A percentile compares a stretch with the other conserved stretches of the same genome.
These are phyloP conservation scores for Zaprionus obscuricornis DNA, from an alignment of 2,888 invertebrate genomes.

Conservation along the genomic window DNA sequence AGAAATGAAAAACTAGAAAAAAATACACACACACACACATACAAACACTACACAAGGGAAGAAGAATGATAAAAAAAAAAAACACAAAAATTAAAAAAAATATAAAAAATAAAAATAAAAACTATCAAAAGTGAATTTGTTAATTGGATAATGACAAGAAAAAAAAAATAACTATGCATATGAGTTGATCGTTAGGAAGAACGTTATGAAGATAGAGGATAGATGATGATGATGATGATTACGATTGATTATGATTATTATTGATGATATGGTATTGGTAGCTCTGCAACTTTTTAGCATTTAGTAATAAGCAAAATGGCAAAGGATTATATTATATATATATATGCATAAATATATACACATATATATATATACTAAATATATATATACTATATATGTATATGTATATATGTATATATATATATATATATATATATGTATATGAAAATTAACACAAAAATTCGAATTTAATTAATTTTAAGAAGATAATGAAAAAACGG, in stretches of 20 bases:
- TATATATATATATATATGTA: conserved; percentile 49
- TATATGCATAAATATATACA: conserved; percentile 18
- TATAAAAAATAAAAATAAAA: conserved; percentile 29
- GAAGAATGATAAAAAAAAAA: too few species aligned
- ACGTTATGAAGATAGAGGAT: conserved; percentile 34
- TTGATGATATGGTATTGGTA: conserved; percentile 33
- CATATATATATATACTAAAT: conserved; percentile 29
- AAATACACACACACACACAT: too few species aligned
- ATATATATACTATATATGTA: conserved; percentile 5
- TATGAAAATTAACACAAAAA: conserved; percentile 81
- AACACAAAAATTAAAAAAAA: conserved; percentile 43
- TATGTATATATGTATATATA: conserved; percentile 13
- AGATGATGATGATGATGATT: conserved; percentile 22
- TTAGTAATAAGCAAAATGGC: conserved; percentile 64
- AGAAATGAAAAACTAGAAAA: conserved; percentile 51
- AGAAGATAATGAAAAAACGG: conserved; percentile 60
- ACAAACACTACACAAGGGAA: too few species aligned
- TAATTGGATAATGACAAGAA: conserved; percentile 50
- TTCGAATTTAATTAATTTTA: conserved; percentile 83
- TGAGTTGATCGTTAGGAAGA: conserved; percentile 46
- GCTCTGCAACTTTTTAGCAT: conserved; percentile 74
- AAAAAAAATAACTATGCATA: conserved; percentile 39
- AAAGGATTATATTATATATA: conserved; percentile 42
- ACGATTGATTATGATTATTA: conserved; percentile 15
- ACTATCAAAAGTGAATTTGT: conserved; percentile 65